Conservation (phyloP, 35 echinoderm and acorn worm species). For the Hemicentrotus pulcherrimus region DNA sequence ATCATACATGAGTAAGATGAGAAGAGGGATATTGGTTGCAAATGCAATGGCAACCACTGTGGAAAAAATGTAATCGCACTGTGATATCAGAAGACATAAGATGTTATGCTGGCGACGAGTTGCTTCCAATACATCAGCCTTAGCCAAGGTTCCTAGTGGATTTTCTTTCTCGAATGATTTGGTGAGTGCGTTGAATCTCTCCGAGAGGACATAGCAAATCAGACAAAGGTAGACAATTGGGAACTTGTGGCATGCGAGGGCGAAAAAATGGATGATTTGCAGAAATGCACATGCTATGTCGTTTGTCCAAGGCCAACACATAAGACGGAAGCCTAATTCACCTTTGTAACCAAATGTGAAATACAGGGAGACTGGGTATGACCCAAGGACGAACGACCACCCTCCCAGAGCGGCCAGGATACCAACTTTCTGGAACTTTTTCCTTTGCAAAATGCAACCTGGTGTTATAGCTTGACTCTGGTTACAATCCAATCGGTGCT, state of each 20-base stretch:
- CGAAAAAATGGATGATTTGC: neutral
- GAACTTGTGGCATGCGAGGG: constrained; percentile 1
- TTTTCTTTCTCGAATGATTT: neutral
- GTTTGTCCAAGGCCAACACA: neutral
- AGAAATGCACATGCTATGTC: neutral
- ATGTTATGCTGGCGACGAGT: constrained; percentile 18
- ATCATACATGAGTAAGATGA: constrained; percentile 17
- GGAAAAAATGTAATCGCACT: neutral
- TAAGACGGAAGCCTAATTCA: neutral
- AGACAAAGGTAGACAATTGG: neutral
- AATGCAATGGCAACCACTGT: neutral
- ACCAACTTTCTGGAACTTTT: constrained; percentile 9
- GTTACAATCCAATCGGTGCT: neutral
- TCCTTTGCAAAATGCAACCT: neutral
- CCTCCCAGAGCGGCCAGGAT: neutral
- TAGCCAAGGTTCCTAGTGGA: neutral
- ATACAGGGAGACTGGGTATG: neutral
- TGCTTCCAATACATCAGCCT: neutral
- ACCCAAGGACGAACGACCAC: neutral
- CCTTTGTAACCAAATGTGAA: neutral
- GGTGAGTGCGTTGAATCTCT: neutral
- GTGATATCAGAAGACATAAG: neutral
- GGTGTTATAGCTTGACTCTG: neutral
- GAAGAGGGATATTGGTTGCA: neutral
- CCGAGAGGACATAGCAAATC: neutral